Evolutionary conservation across 1,140 invertebrate genomes (phyloP).

Genomic region (Leptopilina clavipes): DNA sequence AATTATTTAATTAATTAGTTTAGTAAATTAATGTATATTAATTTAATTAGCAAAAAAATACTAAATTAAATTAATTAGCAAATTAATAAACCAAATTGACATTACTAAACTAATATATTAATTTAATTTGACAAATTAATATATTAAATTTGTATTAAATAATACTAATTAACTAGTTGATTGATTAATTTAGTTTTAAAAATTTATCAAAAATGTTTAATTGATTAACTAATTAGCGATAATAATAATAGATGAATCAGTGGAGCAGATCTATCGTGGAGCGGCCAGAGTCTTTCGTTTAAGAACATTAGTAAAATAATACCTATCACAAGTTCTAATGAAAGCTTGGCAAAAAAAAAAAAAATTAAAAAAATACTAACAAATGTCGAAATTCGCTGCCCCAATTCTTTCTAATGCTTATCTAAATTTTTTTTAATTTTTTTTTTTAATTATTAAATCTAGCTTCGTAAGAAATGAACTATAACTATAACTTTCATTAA

Average conservation of each 20-base stretch:
- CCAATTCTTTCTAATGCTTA: conserved; percentile 49
- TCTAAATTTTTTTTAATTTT: conserved; percentile 49
- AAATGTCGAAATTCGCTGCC: conserved; percentile 37
- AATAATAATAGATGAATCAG: background rate
- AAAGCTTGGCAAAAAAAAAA: conserved; percentile 22
- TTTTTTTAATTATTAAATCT: conserved; percentile 56
- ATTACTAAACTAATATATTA: no score
- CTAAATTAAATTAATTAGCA: background rate
- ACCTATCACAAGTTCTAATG: conserved; percentile 31
- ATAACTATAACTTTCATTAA: conserved; percentile 68
- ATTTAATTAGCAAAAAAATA: no score
- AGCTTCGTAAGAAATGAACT: conserved; percentile 63
- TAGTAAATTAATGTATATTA: no score
- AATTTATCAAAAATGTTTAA: no score
- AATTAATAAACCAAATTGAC: no score
- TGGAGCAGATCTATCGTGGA: background rate
- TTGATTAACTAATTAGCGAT: no score
- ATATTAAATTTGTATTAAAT: no score
- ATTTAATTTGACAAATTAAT: no score
- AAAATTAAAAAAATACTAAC: background rate
- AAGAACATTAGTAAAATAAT: conserved; percentile 15
- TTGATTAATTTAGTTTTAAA: no score
- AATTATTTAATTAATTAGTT: background rate
- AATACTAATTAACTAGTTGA: no score
- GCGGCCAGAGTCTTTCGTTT: conserved; percentile 3